These are phyloP conservation scores for Lordiphosa collinella DNA, from an alignment of 1,140 invertebrate genomes.

Conservation along the genomic window DNA sequence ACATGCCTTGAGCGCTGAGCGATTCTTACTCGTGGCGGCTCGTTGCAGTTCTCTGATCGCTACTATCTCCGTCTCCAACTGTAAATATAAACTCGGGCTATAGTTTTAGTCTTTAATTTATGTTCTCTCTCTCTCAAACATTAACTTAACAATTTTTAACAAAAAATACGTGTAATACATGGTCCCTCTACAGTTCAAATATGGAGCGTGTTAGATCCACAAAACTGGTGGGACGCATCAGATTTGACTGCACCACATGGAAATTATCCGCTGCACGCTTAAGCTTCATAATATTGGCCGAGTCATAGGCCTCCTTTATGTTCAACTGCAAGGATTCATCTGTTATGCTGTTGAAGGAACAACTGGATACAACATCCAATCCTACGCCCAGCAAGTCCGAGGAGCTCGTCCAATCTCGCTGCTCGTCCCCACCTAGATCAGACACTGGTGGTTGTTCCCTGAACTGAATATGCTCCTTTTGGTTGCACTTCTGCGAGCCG, in stretches of 20 bases:
- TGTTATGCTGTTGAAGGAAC: constrained; percentile 14
- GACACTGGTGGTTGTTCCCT: not conserved
- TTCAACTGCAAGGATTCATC: constrained; percentile 13
- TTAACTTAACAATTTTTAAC: not conserved
- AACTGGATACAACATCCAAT: constrained; percentile 20
- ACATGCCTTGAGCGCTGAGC: too few relatives aligned
- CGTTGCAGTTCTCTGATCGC: too few relatives aligned
- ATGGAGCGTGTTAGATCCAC: constrained; percentile 38
- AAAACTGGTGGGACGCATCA: constrained; percentile 45
- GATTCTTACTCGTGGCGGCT: too few relatives aligned
- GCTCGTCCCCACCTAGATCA: not conserved
- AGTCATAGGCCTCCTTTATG: constrained; percentile 9
- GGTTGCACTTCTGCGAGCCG: not conserved
- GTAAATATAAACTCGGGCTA: too few relatives aligned
- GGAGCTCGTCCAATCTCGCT: constrained; percentile 33
- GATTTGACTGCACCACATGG: constrained; percentile 55
- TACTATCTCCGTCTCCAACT: too few relatives aligned
- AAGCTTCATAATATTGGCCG: constrained; percentile 18
- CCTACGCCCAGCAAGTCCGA: constrained; percentile 23
- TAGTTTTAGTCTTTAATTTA: too few relatives aligned
- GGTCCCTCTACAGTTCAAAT: constrained; percentile 36
- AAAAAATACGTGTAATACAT: too few relatives aligned
- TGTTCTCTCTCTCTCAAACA: too few relatives aligned
- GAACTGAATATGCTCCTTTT: not conserved
- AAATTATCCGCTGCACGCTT: constrained; percentile 20